Evolutionary conservation across 2,113 vertebrate species (phyloP), one percentile per base, ranked within the genome.

Genomic region (Herpailurus yagouaroundi): DNA sequence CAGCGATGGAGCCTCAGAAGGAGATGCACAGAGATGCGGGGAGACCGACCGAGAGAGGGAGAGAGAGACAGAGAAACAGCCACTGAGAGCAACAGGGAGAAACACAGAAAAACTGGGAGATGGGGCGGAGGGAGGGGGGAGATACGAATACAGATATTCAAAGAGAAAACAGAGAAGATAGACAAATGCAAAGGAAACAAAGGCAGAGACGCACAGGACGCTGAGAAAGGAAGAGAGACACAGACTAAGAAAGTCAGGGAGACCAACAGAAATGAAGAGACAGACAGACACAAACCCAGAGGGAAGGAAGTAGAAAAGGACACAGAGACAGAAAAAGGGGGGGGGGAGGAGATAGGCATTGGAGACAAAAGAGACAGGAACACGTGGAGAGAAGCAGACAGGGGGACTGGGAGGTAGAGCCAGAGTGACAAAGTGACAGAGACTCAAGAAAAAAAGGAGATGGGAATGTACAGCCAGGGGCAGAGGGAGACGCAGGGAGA

Each of bases 391-490:
- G 57, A 80, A 21, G 12, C 6, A 7, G 45, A 63, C 4, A 57
- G 41, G 31, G 0, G 31, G 87, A 45, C 21, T 2, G 50, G 66
- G 68, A 66, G 81, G 48, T 5, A 36, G 8, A 64, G 55, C 14
- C 27, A 71, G 57, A 66, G 41, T 55, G 33, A 57, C 12, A 50
- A 50, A 82, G 76, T 5, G 52, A 60, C 6, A 64, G 41, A 16
- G 38, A 13, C 4, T 64, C 73, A 7, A 11, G 19, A 50, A 50
- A n/a, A 10, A 55, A 9, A 31, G 52, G 50, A n/a, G 57, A 19
- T 4, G 29, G 15, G 31, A 10, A 64, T 2, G 25, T 4, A 2
- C 18, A 19, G 3, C 14, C 14, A 31, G 12, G 27, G 36, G 1
- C 45, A 60, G n/a, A 14, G 16, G 19, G 4, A 19, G 38, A 74